phyloP scores from a whole-genome alignment of 1,140 invertebrate genomes.

The Neodiprion fabricii region DNA sequence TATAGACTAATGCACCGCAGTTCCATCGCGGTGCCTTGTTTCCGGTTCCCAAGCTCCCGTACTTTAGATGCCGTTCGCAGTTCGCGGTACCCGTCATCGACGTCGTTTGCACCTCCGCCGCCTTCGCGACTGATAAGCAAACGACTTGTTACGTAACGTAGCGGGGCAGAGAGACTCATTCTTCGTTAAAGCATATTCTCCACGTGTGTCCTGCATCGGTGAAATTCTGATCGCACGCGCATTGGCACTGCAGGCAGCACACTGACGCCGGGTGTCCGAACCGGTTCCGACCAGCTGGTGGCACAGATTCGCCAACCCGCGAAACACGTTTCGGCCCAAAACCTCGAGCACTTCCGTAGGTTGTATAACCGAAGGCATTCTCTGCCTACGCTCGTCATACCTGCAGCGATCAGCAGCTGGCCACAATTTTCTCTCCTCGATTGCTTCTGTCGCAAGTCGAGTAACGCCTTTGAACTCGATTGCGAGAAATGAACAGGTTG shows the following conservation, averaged over 20 bases:
- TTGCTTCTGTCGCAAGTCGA: no score
- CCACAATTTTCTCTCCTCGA: no score
- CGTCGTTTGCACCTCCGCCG: background rate
- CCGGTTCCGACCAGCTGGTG: background rate
- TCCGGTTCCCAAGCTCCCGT: background rate
- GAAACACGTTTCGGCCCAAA: background rate
- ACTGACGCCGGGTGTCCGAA: background rate
- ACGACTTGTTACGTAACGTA: background rate
- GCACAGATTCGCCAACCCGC: conserved; percentile 6
- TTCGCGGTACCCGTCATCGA: background rate
- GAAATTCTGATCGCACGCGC: background rate
- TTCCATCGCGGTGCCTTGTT: background rate
- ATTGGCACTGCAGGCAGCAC: background rate
- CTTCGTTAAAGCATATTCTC: background rate
- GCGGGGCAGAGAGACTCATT: background rate
- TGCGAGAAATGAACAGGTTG: no score
- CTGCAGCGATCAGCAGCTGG: background rate
- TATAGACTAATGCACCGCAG: no score
- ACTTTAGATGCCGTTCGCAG: background rate
- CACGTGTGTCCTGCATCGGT: background rate
- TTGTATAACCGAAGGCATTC: conserved; percentile 2
- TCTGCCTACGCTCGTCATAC: background rate
- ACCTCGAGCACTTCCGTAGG: background rate
- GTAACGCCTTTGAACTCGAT: no score
- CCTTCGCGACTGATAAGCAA: background rate